These are phyloP conservation scores for Lamprologus ornatipinnis DNA, from an alignment of 2,113 vertebrate genomes.

Conservation along the genomic window DNA sequence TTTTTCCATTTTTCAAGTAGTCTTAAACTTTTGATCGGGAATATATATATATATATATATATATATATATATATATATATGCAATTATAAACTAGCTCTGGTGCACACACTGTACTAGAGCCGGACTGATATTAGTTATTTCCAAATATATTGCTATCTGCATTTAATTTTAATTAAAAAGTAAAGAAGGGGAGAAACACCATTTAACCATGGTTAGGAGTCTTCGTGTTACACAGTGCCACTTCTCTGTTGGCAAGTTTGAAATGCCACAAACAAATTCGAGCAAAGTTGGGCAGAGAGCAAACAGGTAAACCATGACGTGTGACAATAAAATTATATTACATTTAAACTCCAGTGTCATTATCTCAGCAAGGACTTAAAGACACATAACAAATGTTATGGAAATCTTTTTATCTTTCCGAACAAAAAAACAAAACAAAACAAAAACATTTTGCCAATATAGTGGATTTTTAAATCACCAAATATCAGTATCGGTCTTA, in stretches of 20 bases:
- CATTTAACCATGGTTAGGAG: background rate
- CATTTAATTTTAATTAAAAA: background rate
- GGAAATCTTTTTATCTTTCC: background rate
- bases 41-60: background rate
- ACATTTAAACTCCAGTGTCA: background rate
- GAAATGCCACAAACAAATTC: background rate
- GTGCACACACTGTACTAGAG: background rate
- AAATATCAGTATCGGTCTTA: background rate
- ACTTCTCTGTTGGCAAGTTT: background rate
- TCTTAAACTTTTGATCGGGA: background rate
- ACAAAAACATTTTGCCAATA: background rate
- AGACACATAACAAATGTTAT: background rate
- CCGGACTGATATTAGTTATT: background rate
- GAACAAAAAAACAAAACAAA: background rate
- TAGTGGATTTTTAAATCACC: background rate
- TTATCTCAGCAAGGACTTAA: background rate
- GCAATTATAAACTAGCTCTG: background rate
- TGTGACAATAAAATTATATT: background rate
- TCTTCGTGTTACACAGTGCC: background rate
- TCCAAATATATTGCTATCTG: too few relatives aligned
- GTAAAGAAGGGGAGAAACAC: background rate
- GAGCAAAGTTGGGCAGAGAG: background rate
- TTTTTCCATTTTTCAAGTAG: rapidly evolving
- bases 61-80: background rate
- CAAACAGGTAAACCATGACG: background rate